Conservation (phyloP, 2,797 vertebrate species). For the Pseudomugil gertrudae region DNA sequence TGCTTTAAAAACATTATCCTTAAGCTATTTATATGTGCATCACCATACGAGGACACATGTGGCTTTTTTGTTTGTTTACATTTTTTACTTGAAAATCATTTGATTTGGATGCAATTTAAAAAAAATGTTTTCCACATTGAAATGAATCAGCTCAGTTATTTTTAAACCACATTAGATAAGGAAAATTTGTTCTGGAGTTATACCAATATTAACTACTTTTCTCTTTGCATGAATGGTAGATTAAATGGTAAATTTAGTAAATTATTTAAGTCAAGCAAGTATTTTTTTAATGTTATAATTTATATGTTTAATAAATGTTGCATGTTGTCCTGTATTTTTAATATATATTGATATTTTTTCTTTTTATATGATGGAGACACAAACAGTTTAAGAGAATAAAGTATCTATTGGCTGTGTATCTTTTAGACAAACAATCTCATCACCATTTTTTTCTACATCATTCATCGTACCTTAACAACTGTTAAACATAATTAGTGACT, state of each 20-base stretch:
- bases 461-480: not conserved
- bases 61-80: not conserved
- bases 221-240: not conserved
- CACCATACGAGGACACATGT: not conserved
- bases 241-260: not conserved
- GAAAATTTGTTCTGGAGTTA: not conserved
- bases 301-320: not conserved
- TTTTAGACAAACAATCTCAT: not conserved
- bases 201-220: not conserved
- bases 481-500: not conserved
- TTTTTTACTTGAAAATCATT: not conserved
- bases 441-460: not conserved
- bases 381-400: not conserved
- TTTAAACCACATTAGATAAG: not conserved
- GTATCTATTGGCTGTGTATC: not conserved
- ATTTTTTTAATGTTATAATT: not conserved
- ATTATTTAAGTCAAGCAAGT: not conserved
- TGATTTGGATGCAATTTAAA: not conserved
- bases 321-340: not conserved
- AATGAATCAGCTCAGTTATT: no score
- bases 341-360: not conserved
- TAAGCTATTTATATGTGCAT: not conserved
- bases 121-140: no score
- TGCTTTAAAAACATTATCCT: no score
- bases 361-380: not conserved